A percentile compares a stretch with the other conserved stretches of the same genome.
These are phyloP conservation scores for Lepidotrigona ventralis DNA, from an alignment of 1,140 invertebrate species.

Conservation along the genomic window DNA sequence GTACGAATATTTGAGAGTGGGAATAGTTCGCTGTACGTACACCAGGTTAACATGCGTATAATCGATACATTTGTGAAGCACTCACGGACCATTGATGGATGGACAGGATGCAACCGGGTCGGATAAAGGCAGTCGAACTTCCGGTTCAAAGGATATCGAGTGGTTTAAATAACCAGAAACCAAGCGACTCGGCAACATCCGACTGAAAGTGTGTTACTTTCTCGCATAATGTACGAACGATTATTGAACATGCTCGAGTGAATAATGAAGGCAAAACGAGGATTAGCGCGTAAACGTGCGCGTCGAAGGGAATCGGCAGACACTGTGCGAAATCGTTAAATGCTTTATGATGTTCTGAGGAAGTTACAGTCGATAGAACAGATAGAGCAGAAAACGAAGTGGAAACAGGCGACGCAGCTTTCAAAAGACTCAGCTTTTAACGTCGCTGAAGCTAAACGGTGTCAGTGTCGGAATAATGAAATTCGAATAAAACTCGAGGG, in stretches of 20 bases:
- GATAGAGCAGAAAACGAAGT: no score
- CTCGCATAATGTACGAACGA: slow-evolving; percentile 20
- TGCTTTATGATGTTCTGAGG: no score
- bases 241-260: neutral
- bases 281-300: neutral
- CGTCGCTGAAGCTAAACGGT: no score
- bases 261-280: slow-evolving; percentile 1
- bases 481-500: no score
- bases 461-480: no score
- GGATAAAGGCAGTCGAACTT: neutral
- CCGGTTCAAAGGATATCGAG: neutral
- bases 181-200: neutral
- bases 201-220: slow-evolving; percentile 29
- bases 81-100: neutral
- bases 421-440: no score
- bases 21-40: no score
- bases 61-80: neutral
- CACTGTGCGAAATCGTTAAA: no score
- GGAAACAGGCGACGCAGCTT: no score
- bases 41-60: neutral
- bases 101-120: neutral
- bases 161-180: neutral
- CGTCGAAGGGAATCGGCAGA: no score
- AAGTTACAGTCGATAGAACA: no score
- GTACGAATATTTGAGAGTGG: no score